These are phyloP conservation scores for Drosophila pachea DNA, from an alignment of 1,140 invertebrate genomes.

Conservation along the genomic window DNA sequence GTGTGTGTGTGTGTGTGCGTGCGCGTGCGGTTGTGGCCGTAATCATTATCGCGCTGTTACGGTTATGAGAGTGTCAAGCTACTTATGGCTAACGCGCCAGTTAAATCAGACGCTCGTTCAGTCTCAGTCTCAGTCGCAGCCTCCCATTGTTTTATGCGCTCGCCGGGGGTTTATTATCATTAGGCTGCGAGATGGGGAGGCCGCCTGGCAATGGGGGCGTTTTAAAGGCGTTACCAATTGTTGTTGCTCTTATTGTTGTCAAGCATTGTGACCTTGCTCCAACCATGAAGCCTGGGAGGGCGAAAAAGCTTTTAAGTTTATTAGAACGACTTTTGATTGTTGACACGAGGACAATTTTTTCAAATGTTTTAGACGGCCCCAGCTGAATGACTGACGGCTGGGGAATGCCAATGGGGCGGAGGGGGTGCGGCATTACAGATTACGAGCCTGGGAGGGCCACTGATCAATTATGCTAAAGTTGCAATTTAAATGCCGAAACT, in stretches of 20 bases:
- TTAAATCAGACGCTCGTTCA: constrained; percentile 67
- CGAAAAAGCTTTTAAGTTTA: constrained; percentile 67
- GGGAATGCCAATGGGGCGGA: too few species aligned
- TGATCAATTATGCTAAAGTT: constrained; percentile 43
- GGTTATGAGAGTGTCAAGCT: constrained; percentile 77
- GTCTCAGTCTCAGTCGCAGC: constrained; percentile 31
- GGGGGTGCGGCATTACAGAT: background rate
- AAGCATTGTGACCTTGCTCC: constrained; percentile 31
- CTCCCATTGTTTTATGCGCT: constrained; percentile 69
- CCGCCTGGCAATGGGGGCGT: background rate
- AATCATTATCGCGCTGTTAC: constrained; percentile 77
- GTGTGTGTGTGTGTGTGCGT: constrained; percentile 17
- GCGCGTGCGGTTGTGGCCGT: constrained; percentile 44
- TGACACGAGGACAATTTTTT: constrained; percentile 53
- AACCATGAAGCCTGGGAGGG: constrained; percentile 21
- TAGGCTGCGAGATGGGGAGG: constrained; percentile 22
- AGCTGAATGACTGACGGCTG: background rate
- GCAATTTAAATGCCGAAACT: constrained; percentile 44
- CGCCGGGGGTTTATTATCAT: constrained; percentile 66
- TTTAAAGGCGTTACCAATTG: constrained; percentile 49
- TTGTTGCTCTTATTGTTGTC: constrained; percentile 31
- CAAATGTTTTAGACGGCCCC: constrained; percentile 32
- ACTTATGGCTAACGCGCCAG: constrained; percentile 73
- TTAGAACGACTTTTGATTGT: constrained; percentile 71
- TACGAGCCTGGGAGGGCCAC: background rate